phyloP scores from a whole-genome alignment of 1,140 invertebrate species.

The Cydia amplana region DNA sequence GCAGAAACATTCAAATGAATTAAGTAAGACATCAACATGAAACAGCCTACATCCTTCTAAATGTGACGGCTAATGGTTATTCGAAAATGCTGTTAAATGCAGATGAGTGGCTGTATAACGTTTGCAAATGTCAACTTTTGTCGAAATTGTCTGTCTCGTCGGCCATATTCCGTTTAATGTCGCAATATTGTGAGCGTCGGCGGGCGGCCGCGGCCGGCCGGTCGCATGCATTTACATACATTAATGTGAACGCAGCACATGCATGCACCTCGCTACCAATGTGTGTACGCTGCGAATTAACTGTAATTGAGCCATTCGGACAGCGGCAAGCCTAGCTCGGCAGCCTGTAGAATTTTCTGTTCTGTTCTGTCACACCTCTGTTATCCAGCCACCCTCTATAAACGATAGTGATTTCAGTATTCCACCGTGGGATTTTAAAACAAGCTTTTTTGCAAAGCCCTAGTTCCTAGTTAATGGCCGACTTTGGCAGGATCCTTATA shows the following conservation, averaged over 20 bases:
- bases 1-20: background rate
- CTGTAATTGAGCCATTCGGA: constrained; percentile 78
- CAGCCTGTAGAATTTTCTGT: constrained; percentile 55
- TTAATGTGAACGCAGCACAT: constrained; percentile 73
- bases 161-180: constrained; percentile 76
- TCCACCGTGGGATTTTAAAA: background rate
- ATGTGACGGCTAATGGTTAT: constrained; percentile 45
- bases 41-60: constrained; percentile 20
- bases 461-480: background rate
- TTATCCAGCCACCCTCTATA: constrained; percentile 35
- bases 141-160: constrained; percentile 73
- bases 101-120: constrained; percentile 65
- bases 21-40: constrained; percentile 7
- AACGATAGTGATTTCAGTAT: background rate
- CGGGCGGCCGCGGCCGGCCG: constrained; percentile 69
- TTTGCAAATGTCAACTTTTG: constrained; percentile 74
- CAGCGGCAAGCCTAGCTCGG: constrained; percentile 59
- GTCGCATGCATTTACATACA: constrained; percentile 78
- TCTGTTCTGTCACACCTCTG: constrained; percentile 36
- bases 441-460: background rate
- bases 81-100: constrained; percentile 60
- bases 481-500: background rate
- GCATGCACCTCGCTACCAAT: constrained; percentile 68
- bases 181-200: constrained; percentile 74
- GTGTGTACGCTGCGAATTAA: constrained; percentile 77